Evolutionary conservation across 2,113 vertebrate genomes (phyloP).

Genomic region (Seriola quinqueradiata): DNA sequence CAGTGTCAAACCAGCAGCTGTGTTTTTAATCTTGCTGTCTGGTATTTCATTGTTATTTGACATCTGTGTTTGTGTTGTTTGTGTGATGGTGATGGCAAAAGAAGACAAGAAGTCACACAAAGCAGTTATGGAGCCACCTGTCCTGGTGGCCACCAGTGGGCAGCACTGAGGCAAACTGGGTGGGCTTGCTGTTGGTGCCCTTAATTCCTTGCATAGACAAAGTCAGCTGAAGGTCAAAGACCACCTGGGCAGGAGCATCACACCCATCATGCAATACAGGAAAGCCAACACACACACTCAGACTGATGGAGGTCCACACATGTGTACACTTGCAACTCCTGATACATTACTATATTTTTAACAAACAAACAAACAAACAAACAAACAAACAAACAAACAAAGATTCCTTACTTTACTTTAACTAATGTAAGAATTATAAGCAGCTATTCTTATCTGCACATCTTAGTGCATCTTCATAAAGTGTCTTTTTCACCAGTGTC

Average conservation of each 20-base stretch:
- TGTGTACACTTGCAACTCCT: neutral
- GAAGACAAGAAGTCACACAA: conserved; percentile 11
- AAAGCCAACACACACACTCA: neutral
- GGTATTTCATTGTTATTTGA: neutral
- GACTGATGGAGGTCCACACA: neutral
- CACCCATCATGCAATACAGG: no score
- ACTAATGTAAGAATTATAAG: neutral
- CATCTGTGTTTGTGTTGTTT: neutral
- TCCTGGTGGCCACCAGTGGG: conserved; percentile 56
- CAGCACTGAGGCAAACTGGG: conserved; percentile 26
- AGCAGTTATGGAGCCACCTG: conserved; percentile 30
- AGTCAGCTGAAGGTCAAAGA: conserved; percentile 74
- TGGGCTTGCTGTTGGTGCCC: conserved; percentile 16
- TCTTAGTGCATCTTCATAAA: neutral
- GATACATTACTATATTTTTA: no score
- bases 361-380: neutral
- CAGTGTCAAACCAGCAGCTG: neutral
- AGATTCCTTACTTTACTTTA: neutral
- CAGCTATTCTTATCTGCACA: neutral
- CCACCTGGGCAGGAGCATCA: conserved; percentile 21
- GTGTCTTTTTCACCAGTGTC: neutral
- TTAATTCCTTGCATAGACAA: conserved; percentile 44
- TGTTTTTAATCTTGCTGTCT: neutral
- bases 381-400: neutral
- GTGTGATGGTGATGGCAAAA: neutral